These are phyloP conservation scores for Helleia helle DNA, from an alignment of 2,888 invertebrate genomes.

Conservation along the genomic window DNA sequence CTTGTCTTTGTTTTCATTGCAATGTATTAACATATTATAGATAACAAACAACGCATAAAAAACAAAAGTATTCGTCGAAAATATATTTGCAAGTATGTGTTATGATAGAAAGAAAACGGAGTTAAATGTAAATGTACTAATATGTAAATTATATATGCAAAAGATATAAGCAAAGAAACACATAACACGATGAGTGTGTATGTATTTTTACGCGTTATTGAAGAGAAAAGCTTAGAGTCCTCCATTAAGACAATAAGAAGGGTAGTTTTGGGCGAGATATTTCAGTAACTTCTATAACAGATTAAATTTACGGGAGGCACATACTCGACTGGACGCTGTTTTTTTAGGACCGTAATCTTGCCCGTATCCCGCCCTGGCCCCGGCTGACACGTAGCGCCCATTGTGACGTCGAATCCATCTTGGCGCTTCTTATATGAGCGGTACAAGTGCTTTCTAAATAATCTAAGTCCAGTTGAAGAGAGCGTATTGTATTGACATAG, in stretches of 20 bases:
- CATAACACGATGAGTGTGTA: too few species aligned
- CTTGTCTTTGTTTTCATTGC: conserved; percentile 13
- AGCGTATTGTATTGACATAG: conserved; percentile 76
- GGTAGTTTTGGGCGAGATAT: conserved; percentile 5
- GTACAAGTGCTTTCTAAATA: conserved; percentile 77
- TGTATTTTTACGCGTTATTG: too few species aligned
- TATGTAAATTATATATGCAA: too few species aligned
- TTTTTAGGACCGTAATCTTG: conserved; percentile 73
- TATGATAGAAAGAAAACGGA: too few species aligned
- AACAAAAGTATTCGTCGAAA: neutral
- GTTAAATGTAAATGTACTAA: too few species aligned
- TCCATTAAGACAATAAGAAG: conserved; percentile 3
- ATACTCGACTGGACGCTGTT: conserved; percentile 62
- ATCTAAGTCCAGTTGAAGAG: conserved; percentile 75
- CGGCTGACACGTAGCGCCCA: conserved; percentile 68
- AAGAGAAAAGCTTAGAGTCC: neutral
- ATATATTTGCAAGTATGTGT: too few species aligned
- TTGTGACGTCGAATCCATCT: conserved; percentile 70
- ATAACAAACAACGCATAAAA: conserved; percentile 4
- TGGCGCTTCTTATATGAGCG: conserved; percentile 73
- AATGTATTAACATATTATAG: neutral
- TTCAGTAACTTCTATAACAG: conserved; percentile 11
- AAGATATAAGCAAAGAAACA: too few species aligned
- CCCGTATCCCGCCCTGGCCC: conserved; percentile 59
- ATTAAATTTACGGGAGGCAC: conserved; percentile 34